Base-by-base conservation (phyloP, 2,113 vertebrate genomes). In the Tychaedon coryphoeus region DNA sequence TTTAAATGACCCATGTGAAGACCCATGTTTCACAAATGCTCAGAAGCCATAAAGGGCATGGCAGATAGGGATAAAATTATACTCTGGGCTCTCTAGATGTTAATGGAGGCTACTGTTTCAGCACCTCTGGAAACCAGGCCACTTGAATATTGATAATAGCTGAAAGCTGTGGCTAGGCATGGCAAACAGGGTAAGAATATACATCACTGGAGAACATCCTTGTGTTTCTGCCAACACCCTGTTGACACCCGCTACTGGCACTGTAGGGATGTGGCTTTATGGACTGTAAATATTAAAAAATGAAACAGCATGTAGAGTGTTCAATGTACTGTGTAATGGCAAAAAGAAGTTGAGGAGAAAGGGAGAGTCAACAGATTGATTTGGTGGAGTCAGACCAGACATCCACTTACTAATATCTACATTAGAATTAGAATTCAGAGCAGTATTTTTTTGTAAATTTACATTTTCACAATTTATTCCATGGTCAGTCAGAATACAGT, bases 81-180 rank as follows among this genome's bases (percentile, higher is more conserved):
- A 84, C 86, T 90, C 95, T 12, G 18, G 71, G 51, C 78, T 79
- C 81, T 83, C 61, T n/a, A 90, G 78, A 88, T 95, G 62, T 86
- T 93, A 95, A 82, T 73, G 58, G 50, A 62, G 51, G 81, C 71
- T 91, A 65, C 81, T 76, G 82, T 91, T 95, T 94, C 93, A 94
- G 71, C 0, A 3, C 47, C 38, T 96, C 78, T 95, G 90, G 74
- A 95, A 96, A 94, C 71, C 74, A 90, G 85, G 85, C 71, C 78
- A 51, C 81, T 93, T 88, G 85, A 88, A 96, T 95, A 77, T 71
- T 90, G 91, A 88, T 92, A 76, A 73, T 70, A 79, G 84, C 74
- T 73, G 62, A 93, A 86, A 88, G 71, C 78, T 96, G 47, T 86
- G 81, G 62, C 67, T n/a, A 58, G 85, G 38, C 93, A 82, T 54